Percentiles rank a stretch among this genome's conserved stretches.
These are phyloP conservation scores for Potamarius usumacintae DNA, from an alignment of 2,113 vertebrate genomes.

Conservation along the genomic window DNA sequence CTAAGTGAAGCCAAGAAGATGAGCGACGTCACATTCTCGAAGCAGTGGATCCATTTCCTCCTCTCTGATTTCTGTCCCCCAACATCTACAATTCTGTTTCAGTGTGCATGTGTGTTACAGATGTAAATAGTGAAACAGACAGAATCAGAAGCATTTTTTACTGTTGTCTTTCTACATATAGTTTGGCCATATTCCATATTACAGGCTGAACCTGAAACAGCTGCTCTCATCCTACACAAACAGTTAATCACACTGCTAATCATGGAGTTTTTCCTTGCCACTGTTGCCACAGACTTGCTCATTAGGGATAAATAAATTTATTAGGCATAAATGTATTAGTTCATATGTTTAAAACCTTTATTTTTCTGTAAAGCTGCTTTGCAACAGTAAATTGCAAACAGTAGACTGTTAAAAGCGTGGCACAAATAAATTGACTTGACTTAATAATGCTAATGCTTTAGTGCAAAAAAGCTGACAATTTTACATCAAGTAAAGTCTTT, in stretches of 20 bases:
- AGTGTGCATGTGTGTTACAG: neutral
- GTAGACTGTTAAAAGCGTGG: no score
- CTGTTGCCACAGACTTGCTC: no score
- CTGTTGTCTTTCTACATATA: neutral
- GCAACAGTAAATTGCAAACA: no score
- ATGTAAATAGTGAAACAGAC: neutral
- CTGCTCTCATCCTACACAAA: neutral
- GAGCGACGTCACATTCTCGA: slow-evolving; percentile 86
- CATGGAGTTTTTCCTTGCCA: no score
- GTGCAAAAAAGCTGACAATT: neutral
- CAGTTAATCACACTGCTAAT: neutral
- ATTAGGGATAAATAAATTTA: no score
- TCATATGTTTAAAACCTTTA: no score
- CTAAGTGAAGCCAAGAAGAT: slow-evolving; percentile 90
- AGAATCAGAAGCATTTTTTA: neutral
- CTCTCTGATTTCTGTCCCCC: slow-evolving; percentile 89
- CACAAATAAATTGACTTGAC: no score
- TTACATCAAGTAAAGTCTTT: neutral
- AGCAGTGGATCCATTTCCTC: slow-evolving; percentile 91
- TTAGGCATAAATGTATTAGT: no score
- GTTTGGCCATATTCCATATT: neutral
- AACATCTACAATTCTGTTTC: slow-evolving; percentile 84
- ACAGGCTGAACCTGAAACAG: neutral
- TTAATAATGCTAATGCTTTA: neutral
- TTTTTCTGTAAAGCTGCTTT: no score